Evolutionary conservation across 2,888 invertebrate species (phyloP).

Genomic region (Oscheius myriophilus): DNA sequence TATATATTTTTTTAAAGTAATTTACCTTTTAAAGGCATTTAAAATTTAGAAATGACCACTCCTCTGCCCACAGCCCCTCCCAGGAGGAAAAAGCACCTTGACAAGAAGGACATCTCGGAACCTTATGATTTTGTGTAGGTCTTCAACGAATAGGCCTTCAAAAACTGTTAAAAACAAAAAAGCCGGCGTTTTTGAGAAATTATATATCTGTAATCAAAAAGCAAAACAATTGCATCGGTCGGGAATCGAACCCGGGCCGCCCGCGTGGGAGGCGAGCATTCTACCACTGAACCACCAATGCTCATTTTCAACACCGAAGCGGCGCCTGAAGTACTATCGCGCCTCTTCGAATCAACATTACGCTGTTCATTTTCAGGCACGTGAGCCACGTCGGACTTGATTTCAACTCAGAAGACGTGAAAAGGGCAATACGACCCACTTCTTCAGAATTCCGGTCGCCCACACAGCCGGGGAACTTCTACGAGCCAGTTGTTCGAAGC

Average conservation of each 20-base stretch:
- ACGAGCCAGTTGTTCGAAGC: slow-evolving; percentile 7
- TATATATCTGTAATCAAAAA: too few relatives aligned
- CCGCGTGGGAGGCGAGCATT: slow-evolving; percentile 53
- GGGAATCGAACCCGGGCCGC: slow-evolving; percentile 69
- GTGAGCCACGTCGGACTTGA: slow-evolving; percentile 21
- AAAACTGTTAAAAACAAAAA: neutral
- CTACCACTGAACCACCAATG: neutral
- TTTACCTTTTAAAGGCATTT: too few relatives aligned
- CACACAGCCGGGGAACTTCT: slow-evolving; percentile 5
- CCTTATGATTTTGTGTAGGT: slow-evolving; percentile 24
- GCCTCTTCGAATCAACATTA: neutral
- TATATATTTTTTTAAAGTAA: too few relatives aligned
- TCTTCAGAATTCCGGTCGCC: neutral
- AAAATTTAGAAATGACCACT: slow-evolving; percentile 2
- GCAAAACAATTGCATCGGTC: slow-evolving; percentile 55
- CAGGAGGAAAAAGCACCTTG: slow-evolving; percentile 3
- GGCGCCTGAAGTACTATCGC: too few relatives aligned
- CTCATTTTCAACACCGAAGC: neutral
- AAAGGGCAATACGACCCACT: slow-evolving; percentile 10
- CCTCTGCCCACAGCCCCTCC: slow-evolving; percentile 20
- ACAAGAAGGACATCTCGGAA: slow-evolving; percentile 19
- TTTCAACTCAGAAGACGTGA: slow-evolving; percentile 24
- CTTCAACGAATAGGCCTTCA: neutral
- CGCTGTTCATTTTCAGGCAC: slow-evolving; percentile 5
- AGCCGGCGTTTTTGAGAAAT: neutral